Evolutionary conservation across 2,113 vertebrate genomes (phyloP), one percentile per base, ranked within the genome.

Genomic region (Sorex fumeus): DNA sequence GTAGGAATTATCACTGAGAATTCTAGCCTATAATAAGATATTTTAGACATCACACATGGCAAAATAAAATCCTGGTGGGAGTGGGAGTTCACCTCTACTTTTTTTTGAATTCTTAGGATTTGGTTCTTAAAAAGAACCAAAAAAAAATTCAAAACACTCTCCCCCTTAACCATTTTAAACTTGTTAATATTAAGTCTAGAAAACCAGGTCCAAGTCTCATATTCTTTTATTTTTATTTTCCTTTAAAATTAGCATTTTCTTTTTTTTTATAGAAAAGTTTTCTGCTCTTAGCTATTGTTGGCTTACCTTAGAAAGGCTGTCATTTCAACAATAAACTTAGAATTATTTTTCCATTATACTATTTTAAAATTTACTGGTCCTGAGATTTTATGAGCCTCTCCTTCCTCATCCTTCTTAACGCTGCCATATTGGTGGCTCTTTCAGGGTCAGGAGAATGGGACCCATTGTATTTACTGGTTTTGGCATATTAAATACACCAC

Each of bases 311-410:
- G 81, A 82, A 92, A 84, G 15, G 15, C 11, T 81, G 11, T 67
- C 60, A 84, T 88, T 36, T 90, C 0, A 88, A 19, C 40, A 76
- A 47, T 45, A 3, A 60, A 80, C 89, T 84, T 13, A 53, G 77
- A 74, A 34, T 83, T 80, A 53, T 27, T 69, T 85, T 79, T 43
- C 93, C 18, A 83, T 78, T 91, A 36, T 71, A 50, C 10, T 43
- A n/a, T 76, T 36, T 93, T 80, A 87, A 86, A 92, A 90, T 27
- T 76, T 66, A 47, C 11, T 6, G 6, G 11, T n/a, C n/a, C n/a
- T n/a, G n/a, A n/a, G n/a, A n/a, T n/a, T n/a, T n/a, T n/a, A n/a
- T n/a, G n/a, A n/a, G n/a, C n/a, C n/a, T n/a, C n/a, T n/a, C n/a
- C n/a, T n/a, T n/a, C n/a, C n/a, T n/a, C n/a, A n/a, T n/a, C n/a